These are phyloP conservation scores for Eupelmus urozonus DNA, from an alignment of 2,888 invertebrate genomes.

Conservation along the genomic window DNA sequence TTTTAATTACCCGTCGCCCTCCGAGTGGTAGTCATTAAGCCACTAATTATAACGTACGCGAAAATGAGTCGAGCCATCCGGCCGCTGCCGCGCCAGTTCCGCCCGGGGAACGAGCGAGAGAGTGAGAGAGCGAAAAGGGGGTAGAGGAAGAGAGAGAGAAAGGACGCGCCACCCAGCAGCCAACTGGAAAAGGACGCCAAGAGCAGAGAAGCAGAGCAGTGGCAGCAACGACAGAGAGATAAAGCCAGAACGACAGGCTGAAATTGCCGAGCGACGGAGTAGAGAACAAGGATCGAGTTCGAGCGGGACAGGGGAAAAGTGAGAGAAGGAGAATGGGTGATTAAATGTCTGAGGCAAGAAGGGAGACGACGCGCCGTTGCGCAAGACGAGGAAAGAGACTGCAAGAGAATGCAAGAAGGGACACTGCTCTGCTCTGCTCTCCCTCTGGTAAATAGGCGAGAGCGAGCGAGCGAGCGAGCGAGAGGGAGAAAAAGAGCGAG, in stretches of 20 bases:
- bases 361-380: not conserved
- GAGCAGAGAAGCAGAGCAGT: not conserved
- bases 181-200: constrained; percentile 49
- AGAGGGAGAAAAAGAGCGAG: constrained; percentile 1
- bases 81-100: constrained; percentile 14
- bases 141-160: constrained; percentile 34
- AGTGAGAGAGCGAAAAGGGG: not conserved
- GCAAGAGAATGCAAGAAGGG: constrained; percentile 32
- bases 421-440: too few relatives aligned
- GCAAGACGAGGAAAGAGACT: not conserved
- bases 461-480: not conserved
- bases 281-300: constrained; percentile 1
- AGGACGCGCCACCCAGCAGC: constrained; percentile 54
- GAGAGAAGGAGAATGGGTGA: constrained; percentile 54
- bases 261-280: constrained; percentile 46
- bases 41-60: constrained; percentile 77
- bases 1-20: constrained; percentile 74
- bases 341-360: constrained; percentile 54
- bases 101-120: constrained; percentile 21
- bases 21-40: constrained; percentile 75
- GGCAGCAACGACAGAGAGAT: constrained; percentile 44
- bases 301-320: constrained; percentile 35
- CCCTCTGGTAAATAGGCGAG: too few relatives aligned
- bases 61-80: constrained; percentile 72
- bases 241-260: constrained; percentile 48